Base-by-base conservation (phyloP, 2,113 vertebrate genomes). In the Cyphomyrus plagiostoma region DNA sequence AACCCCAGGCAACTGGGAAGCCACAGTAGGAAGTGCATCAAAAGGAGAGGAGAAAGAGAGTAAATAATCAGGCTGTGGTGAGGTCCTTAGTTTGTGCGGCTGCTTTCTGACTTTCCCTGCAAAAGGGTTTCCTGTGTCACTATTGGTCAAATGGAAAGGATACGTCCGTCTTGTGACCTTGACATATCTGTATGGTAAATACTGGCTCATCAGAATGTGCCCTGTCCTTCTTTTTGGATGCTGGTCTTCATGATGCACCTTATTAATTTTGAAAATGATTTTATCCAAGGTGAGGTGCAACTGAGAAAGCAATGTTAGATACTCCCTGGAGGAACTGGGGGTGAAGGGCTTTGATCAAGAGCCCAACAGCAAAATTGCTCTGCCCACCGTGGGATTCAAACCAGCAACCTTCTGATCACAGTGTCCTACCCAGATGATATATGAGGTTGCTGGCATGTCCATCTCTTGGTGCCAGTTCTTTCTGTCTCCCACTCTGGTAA, bases 1-100 rank as follows among this genome's bases (percentile, higher is more conserved):
- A 50, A 77, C 88, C 82, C 46, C 88, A 80, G 46, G 62, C 48
- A 50, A 89, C 77, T 89, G 88, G 9, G 49, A 89, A 39, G 50
- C 48, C n/a, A 42, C 50, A 39, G 70, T 53, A 42, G 88, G 30
- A 26, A 23, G 56, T 23, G 26, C 26, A 42, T 58, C 19, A 87
- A 42, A 58, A 48, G 39, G 82, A 21, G 82, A n/a, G 17, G 17
- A 66, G 53, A 87, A 39, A 46, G 10, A 23, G 17, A 23, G 30
- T 9, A n/a, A 88, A 58, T 17, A 53, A 53, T 53, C 23, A 19
- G 85, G n/a, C 30, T 0, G 5, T 23, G n/a, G 8, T 4, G 23
- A 15, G 2, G 84, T 50, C 49, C n/a, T 86, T 52, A n/a, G 49
- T n/a, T 86, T 50, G 1, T 49, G 17, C 1, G 23, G 46, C 26